These are phyloP conservation scores for Oreotrochilus melanogaster DNA, from an alignment of 2,113 vertebrate genomes.

Conservation along the genomic window DNA sequence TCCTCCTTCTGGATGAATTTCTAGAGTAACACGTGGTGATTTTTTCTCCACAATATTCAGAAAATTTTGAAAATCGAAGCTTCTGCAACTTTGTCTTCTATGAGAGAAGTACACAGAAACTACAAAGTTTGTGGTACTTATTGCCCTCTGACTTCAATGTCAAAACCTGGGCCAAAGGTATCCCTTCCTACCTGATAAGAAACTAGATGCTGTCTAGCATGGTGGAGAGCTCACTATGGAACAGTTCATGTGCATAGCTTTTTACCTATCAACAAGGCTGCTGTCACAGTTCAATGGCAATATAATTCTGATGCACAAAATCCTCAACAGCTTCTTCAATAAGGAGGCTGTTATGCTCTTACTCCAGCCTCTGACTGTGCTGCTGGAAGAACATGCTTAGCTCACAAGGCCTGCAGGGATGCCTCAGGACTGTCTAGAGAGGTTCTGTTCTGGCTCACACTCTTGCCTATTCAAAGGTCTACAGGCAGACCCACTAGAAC, in stretches of 20 bases:
- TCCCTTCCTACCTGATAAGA: not conserved
- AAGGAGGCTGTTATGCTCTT: not conserved
- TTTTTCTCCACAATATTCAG: not conserved
- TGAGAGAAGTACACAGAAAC: not conserved
- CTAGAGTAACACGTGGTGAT: not conserved
- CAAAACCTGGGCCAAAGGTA: not conserved
- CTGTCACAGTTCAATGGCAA: not conserved
- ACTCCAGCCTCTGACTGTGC: not conserved
- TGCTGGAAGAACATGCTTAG: not conserved
- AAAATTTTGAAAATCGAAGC: not conserved
- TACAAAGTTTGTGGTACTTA: not conserved
- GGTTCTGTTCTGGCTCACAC: not conserved
- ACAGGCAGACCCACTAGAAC: not conserved
- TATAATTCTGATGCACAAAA: not conserved
- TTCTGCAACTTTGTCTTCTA: not conserved
- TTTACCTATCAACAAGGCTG: not conserved
- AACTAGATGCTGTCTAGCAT: not conserved
- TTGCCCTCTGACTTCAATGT: not conserved
- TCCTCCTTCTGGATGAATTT: not conserved
- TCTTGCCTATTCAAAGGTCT: not conserved
- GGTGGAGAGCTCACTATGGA: not conserved
- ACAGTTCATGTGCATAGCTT: not conserved
- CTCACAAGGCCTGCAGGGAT: not conserved
- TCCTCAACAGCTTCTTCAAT: not conserved
- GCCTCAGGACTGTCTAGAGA: not conserved